Base-by-base conservation (phyloP, 2,797 vertebrate genomes). In the Apogon talboti region DNA sequence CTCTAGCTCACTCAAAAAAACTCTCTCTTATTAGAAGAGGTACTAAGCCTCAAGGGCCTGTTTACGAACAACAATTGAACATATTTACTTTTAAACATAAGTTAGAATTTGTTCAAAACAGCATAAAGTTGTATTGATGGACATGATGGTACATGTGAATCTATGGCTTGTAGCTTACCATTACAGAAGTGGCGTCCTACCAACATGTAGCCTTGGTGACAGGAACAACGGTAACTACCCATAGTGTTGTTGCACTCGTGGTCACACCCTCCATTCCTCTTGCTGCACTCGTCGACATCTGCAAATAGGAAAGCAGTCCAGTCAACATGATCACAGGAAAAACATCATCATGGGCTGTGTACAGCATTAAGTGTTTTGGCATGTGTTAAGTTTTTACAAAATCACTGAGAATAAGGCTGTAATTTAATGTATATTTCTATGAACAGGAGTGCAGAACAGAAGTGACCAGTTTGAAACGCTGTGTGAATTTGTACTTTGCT, bases 221-320 rank as follows among this genome's bases (percentile, higher is more conserved):
- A 99, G 6, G 93, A 93, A 63, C 98, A 99, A 50, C 69, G 93
- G 92, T 97, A 97, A 87, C 96, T 97, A 50, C 98, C 98, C 1
- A 90, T 86, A 1, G 93, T 94, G 93, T 99, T 99, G 77, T 87
- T 87, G 87, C 98, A 99, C 33, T 92, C 78, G 2, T 99, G 97
- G 78, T 92, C 94, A 81, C 98, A 99, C 41, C 92, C 93, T 0
- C 95, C 96, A 0, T 97, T 96, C 65, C 70, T 76, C 0, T 41
- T 86, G 71, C 56, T 70, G 85, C 98, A 99, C 87, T 99, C 98
- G 16, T 99, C 88, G 11, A 97, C 89, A 93, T 99, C 98, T 99
- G 87, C 69, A 82, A 83, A 82, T 14, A 74, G 40, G 71, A 76
- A 33, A 13, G 54, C 28, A 6, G 42, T 18, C 64, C 19, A 54